Conservation (phyloP, 2,113 vertebrate species). For the Xiphophorus maculatus region DNA sequence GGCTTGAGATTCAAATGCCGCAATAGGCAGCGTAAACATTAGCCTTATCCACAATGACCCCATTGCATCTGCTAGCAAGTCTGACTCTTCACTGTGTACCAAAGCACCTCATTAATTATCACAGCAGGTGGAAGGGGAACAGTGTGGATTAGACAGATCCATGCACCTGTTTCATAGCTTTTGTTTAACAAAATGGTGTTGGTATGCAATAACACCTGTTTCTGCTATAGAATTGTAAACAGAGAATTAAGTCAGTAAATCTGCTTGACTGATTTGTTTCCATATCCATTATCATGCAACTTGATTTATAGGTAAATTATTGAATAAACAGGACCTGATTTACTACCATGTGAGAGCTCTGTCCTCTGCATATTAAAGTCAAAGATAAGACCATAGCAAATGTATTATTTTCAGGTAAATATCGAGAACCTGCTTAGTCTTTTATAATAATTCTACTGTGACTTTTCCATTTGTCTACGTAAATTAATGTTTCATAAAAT, state of each 20-base stretch:
- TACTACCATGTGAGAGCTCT: background rate
- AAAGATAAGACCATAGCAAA: constrained; percentile 12
- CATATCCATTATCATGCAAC: constrained; percentile 33
- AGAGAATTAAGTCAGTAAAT: constrained; percentile 31
- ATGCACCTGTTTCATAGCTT: constrained; percentile 63
- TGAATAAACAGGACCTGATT: constrained; percentile 29
- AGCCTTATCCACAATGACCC: constrained; percentile 47
- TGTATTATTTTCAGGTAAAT: constrained; percentile 27
- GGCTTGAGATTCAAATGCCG: constrained; percentile 37
- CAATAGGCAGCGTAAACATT: constrained; percentile 39
- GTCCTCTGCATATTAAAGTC: constrained; percentile 1
- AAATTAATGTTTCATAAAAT: constrained; percentile 50
- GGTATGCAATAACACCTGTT: constrained; percentile 64
- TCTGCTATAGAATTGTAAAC: constrained; percentile 21
- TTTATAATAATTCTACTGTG: constrained; percentile 25
- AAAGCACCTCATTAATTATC: constrained; percentile 73
- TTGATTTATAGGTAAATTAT: constrained; percentile 33
- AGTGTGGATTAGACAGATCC: constrained; percentile 53
- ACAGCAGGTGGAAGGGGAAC: constrained; percentile 66
- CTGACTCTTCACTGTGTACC: constrained; percentile 40
- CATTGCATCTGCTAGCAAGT: constrained; percentile 43
- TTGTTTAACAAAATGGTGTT: constrained; percentile 58
- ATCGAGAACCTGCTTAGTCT: constrained; percentile 18
- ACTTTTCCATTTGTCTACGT: constrained; percentile 40
- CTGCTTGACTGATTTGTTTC: constrained; percentile 44